phyloP scores from a whole-genome alignment of 2,888 invertebrate species.

The Nephrocerus scutellatus region DNA sequence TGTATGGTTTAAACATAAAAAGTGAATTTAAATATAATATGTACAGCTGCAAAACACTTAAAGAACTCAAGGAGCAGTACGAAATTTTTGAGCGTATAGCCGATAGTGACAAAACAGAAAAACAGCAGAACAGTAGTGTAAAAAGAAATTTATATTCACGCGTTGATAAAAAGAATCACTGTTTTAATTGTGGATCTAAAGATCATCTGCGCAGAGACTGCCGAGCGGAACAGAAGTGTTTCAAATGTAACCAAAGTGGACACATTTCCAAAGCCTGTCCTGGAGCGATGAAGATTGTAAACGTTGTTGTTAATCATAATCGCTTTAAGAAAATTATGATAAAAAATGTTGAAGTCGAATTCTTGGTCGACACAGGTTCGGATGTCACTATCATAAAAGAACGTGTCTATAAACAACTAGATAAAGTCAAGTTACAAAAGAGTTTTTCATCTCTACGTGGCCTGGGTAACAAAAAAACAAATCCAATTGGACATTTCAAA shows the following conservation, averaged over 20 bases:
- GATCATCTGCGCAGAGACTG: slow-evolving; percentile 18
- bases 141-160: slow-evolving; percentile 1
- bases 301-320: background rate
- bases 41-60: slow-evolving; percentile 11
- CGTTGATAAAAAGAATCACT: slow-evolving; percentile 1
- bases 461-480: slow-evolving; percentile 10
- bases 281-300: background rate
- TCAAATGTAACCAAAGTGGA: slow-evolving; percentile 15
- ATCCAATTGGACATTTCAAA: slow-evolving; percentile 1
- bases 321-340: slow-evolving; percentile 5
- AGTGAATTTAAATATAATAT: slow-evolving; percentile 12
- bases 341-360: slow-evolving; percentile 9
- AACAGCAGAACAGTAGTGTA: slow-evolving; percentile 2
- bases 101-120: background rate
- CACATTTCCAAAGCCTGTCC: slow-evolving; percentile 17
- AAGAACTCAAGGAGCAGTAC: slow-evolving; percentile 14
- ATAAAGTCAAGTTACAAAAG: slow-evolving; percentile 4
- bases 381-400: slow-evolving; percentile 10
- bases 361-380: slow-evolving; percentile 9
- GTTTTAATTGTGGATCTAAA: slow-evolving; percentile 19
- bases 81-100: slow-evolving; percentile 11
- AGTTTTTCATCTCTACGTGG: slow-evolving; percentile 6
- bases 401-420: slow-evolving; percentile 7
- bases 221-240: slow-evolving; percentile 17
- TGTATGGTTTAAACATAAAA: slow-evolving; percentile 14